Conservation (phyloP, 2,888 invertebrate species). For the Ornithoptera alexandrae region DNA sequence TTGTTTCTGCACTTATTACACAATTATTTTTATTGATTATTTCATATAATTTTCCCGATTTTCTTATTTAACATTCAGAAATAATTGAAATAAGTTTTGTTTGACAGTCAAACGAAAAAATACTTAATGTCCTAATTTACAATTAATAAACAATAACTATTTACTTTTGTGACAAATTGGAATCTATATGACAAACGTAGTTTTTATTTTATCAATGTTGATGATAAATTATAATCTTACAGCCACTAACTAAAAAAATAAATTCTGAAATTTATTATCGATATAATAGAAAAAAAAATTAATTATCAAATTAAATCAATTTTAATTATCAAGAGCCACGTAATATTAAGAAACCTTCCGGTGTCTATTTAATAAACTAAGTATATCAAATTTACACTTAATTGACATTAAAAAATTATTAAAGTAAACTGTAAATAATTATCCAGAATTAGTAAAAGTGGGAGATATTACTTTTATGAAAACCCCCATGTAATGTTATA, state of each 20-base stretch:
- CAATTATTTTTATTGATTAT: neutral
- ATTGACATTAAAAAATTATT: too few relatives aligned
- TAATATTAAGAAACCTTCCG: too few relatives aligned
- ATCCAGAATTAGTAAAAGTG: too few relatives aligned
- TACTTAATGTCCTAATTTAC: neutral
- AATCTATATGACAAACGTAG: neutral
- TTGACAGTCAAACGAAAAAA: neutral
- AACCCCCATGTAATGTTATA: too few relatives aligned
- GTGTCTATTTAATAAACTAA: too few relatives aligned
- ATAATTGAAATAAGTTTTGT: neutral
- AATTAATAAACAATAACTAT: neutral
- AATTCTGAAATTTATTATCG: too few relatives aligned
- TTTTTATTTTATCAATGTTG: neutral
- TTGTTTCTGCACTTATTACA: neutral
- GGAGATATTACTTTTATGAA: too few relatives aligned
- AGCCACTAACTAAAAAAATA: neutral
- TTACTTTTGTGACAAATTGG: conserved; percentile 6
- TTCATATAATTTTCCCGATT: neutral
- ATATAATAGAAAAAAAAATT: too few relatives aligned
- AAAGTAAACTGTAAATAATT: too few relatives aligned
- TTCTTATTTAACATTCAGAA: neutral
- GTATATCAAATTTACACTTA: too few relatives aligned
- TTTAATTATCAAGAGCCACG: too few relatives aligned
- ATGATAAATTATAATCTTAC: neutral
- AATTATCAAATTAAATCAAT: too few relatives aligned